These are phyloP conservation scores for Scomber scombrus DNA, from an alignment of 2,113 vertebrate species.

Conservation along the genomic window DNA sequence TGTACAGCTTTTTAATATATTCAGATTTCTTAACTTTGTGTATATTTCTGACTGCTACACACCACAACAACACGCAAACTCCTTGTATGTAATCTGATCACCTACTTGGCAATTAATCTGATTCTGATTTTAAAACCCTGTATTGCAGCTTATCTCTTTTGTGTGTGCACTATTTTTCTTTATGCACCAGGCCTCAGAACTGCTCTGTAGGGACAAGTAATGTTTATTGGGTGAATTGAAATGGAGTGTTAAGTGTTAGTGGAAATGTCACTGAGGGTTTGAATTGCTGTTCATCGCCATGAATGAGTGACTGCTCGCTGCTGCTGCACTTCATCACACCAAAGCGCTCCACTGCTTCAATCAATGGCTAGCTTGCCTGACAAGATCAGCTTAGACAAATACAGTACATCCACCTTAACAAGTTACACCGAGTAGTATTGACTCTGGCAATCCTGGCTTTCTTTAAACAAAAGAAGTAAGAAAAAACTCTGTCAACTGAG, in stretches of 20 bases:
- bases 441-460: slow-evolving; percentile 11
- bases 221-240: slow-evolving; percentile 64
- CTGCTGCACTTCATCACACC: slow-evolving; percentile 67
- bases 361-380: slow-evolving; percentile 56
- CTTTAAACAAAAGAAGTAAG: neutral
- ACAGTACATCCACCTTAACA: slow-evolving; percentile 6
- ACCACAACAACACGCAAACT: no score
- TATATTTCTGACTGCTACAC: no score
- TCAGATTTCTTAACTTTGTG: no score
- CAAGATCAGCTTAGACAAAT: slow-evolving; percentile 31
- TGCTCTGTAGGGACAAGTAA: slow-evolving; percentile 34
- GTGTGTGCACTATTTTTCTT: neutral
- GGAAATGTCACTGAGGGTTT: slow-evolving; percentile 68
- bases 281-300: slow-evolving; percentile 59
- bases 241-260: slow-evolving; percentile 60
- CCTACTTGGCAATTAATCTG: no score
- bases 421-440: slow-evolving; percentile 15
- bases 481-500: neutral
- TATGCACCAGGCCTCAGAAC: slow-evolving; percentile 21
- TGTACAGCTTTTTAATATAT: no score
- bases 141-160: neutral
- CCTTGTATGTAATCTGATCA: no score
- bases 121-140: neutral
- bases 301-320: slow-evolving; percentile 58
- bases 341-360: slow-evolving; percentile 60